Conservation (phyloP, 2,888 invertebrate genomes). For the Lottia scabra region DNA sequence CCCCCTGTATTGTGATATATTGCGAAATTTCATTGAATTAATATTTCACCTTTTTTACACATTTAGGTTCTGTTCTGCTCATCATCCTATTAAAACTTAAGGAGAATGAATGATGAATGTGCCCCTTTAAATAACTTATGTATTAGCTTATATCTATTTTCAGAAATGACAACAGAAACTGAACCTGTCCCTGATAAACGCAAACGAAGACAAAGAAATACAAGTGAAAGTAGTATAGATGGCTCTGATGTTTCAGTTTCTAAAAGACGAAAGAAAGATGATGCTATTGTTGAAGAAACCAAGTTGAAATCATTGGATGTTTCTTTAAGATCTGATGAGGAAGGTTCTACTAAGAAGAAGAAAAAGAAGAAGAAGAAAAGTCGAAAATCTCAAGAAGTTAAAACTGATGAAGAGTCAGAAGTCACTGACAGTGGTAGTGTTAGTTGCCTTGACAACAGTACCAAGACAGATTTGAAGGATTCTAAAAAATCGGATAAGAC, state of each 20-base stretch:
- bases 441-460: constrained; percentile 1
- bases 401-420: constrained; percentile 18
- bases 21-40: no score
- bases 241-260: constrained; percentile 19
- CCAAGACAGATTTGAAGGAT: neutral
- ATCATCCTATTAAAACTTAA: no score
- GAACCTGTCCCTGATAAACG: constrained; percentile 17
- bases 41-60: no score
- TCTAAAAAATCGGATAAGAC: neutral
- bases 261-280: constrained; percentile 26
- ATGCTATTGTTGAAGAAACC: neutral
- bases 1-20: no score
- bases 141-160: no score
- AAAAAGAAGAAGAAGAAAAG: constrained; percentile 24
- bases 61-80: no score
- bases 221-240: constrained; percentile 44
- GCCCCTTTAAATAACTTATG: no score
- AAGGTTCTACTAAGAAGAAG: constrained; percentile 15
- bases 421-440: neutral
- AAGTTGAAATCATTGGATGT: neutral
- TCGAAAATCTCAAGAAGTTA: constrained; percentile 12
- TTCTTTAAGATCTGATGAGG: constrained; percentile 17
- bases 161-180: constrained; percentile 28
- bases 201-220: constrained; percentile 31
- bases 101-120: no score